Conservation (phyloP, 1,140 invertebrate genomes). For the Lordiphosa mommai region DNA sequence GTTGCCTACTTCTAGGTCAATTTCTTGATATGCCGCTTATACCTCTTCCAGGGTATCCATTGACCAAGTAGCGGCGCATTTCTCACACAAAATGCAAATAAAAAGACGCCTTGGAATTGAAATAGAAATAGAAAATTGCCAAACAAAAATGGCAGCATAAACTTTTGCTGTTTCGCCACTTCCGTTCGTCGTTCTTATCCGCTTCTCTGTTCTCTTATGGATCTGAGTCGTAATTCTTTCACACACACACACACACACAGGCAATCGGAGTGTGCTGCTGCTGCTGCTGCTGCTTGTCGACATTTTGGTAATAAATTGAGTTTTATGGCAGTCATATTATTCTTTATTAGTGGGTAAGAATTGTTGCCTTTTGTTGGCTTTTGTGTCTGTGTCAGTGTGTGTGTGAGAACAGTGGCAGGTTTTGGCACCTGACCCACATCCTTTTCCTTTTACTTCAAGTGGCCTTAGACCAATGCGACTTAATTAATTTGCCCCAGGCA, state of each 20-base stretch:
- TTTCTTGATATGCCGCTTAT: too few species aligned
- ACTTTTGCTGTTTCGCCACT: constrained; percentile 59
- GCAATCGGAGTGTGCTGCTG: not conserved
- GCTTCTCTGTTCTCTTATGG: constrained; percentile 3
- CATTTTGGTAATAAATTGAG: constrained; percentile 77
- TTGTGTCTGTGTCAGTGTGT: constrained; percentile 42
- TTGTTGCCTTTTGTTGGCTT: constrained; percentile 75
- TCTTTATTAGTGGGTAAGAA: constrained; percentile 76
- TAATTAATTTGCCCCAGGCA: constrained; percentile 53
- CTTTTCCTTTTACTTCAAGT: constrained; percentile 17
- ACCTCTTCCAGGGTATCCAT: constrained; percentile 1
- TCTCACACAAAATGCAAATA: constrained; percentile 59
- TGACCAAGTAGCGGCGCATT: constrained; percentile 11
- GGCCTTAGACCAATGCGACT: constrained; percentile 23
- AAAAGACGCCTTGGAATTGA: constrained; percentile 53
- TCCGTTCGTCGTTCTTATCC: constrained; percentile 35
- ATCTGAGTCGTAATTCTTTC: constrained; percentile 49
- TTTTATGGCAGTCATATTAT: constrained; percentile 77
- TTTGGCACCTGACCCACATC: constrained; percentile 1
- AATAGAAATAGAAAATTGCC: constrained; percentile 63
- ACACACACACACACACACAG: constrained; percentile 33
- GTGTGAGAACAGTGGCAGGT: constrained; percentile 1
- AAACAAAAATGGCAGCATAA: constrained; percentile 72
- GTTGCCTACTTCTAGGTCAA: too few species aligned
- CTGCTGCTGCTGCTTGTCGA: constrained; percentile 56